phyloP scores from a whole-genome alignment of 2,888 invertebrate genomes.

The Bombylius major region DNA sequence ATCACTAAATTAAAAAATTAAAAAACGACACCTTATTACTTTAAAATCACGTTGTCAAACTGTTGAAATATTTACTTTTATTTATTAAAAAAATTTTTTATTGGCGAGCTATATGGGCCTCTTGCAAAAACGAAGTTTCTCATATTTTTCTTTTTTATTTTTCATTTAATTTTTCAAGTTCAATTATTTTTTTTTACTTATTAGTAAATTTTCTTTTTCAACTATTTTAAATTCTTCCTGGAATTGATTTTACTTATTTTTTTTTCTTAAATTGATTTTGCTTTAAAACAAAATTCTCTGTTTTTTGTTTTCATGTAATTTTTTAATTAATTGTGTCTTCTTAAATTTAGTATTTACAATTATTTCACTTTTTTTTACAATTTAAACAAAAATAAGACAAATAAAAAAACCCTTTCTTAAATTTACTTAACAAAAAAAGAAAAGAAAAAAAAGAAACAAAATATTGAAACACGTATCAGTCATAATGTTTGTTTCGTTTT shows the following conservation, averaged over 20 bases:
- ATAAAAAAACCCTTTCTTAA: conserved; percentile 7
- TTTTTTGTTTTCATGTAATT: conserved; percentile 1
- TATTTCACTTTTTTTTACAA: conserved; percentile 5
- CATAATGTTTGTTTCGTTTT: neutral
- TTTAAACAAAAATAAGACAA: conserved; percentile 4
- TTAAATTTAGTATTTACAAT: conserved; percentile 8
- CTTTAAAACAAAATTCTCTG: conserved; percentile 13
- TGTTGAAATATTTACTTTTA: conserved; percentile 18
- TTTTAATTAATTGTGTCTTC: neutral
- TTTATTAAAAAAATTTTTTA: conserved; percentile 8
- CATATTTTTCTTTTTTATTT: conserved; percentile 15
- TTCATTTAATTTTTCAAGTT: conserved; percentile 6
- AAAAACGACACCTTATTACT: too few species aligned
- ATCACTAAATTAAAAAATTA: too few species aligned
- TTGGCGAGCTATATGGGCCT: conserved; percentile 42
- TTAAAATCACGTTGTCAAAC: conserved; percentile 20
- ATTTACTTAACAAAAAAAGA: conserved; percentile 10
- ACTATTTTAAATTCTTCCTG: too few species aligned
- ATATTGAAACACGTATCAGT: conserved; percentile 14
- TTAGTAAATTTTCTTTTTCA: too few species aligned
- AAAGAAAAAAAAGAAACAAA: conserved; percentile 8
- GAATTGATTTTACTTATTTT: too few species aligned
- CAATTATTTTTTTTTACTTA: too few species aligned
- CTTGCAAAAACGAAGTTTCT: conserved; percentile 40
- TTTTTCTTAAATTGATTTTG: too few species aligned